A percentile compares a stretch with the other conserved stretches of the same genome.
These are phyloP conservation scores for Fabriciana adippe DNA, from an alignment of 2,888 invertebrate species.

Conservation along the genomic window DNA sequence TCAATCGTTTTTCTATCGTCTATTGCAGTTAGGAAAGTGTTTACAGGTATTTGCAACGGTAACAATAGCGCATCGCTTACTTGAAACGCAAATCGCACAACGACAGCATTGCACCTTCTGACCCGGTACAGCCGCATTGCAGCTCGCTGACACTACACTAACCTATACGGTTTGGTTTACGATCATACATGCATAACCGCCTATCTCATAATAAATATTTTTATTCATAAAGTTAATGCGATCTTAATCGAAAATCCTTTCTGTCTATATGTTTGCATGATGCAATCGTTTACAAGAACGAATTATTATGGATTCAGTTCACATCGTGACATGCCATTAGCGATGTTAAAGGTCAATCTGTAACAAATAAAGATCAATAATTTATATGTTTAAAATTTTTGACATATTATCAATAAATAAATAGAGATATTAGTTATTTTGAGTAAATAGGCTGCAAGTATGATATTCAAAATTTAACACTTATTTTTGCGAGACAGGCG, in stretches of 20 bases:
- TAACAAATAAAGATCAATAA: conserved; percentile 41
- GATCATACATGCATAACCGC: conserved; percentile 44
- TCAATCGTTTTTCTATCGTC: not conserved
- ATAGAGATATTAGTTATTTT: not conserved
- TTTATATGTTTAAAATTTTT: conserved; percentile 24
- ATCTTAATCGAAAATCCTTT: conserved; percentile 7
- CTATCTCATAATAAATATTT: conserved; percentile 47
- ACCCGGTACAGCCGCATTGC: conserved; percentile 70
- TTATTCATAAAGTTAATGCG: conserved; percentile 2
- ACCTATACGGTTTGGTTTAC: conserved; percentile 43
- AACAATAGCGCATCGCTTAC: conserved; percentile 49
- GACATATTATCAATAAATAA: conserved; percentile 9
- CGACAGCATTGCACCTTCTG: conserved; percentile 66
- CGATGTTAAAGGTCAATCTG: conserved; percentile 53
- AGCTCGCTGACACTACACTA: conserved; percentile 66
- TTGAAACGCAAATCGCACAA: conserved; percentile 52
- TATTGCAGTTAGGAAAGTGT: conserved; percentile 13
- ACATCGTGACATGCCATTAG: conserved; percentile 53
- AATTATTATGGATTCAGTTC: conserved; percentile 54
- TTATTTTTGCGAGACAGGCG: conserved; percentile 46
- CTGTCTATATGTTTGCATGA: conserved; percentile 34
- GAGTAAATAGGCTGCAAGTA: conserved; percentile 30
- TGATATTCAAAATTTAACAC: conserved; percentile 27
- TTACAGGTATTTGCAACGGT: conserved; percentile 22
- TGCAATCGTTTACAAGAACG: conserved; percentile 49